Evolutionary conservation across 2,888 invertebrate species (phyloP).

Genomic region (Spisula subtruncata): DNA sequence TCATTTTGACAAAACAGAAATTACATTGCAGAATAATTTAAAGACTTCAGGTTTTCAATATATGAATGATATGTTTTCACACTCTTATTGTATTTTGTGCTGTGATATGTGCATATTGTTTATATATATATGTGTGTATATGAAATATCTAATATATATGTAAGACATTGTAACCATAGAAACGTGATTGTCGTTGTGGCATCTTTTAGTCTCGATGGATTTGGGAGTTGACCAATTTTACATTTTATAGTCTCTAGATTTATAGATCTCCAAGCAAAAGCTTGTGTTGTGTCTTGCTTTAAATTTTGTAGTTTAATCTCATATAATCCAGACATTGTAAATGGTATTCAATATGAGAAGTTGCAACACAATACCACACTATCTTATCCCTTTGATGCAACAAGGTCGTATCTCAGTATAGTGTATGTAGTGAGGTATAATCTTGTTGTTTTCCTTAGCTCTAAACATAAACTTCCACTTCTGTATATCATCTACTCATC

Average conservation of each 20-base stretch:
- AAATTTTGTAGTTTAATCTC: background rate
- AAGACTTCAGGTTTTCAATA: background rate
- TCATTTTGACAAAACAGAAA: background rate
- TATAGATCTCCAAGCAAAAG: background rate
- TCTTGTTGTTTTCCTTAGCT: too few relatives aligned
- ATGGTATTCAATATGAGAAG: background rate
- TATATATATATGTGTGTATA: background rate
- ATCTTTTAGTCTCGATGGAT: background rate
- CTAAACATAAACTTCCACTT: too few relatives aligned
- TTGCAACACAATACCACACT: background rate
- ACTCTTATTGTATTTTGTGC: background rate
- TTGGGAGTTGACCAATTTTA: background rate
- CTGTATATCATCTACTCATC: too few relatives aligned
- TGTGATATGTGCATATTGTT: background rate
- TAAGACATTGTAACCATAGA: conserved; percentile 7
- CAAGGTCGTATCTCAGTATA: too few relatives aligned
- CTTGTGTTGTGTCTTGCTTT: background rate
- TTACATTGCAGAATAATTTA: background rate
- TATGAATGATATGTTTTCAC: background rate
- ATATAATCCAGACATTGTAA: conserved; percentile 1
- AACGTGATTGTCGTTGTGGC: background rate
- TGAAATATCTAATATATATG: background rate
- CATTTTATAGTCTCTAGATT: background rate
- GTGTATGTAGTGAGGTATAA: too few relatives aligned
- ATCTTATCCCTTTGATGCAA: background rate